phyloP scores from a whole-genome alignment of 30 jellyfish, hydroid and myxozoan species.

The Nemopilema nomurai region DNA sequence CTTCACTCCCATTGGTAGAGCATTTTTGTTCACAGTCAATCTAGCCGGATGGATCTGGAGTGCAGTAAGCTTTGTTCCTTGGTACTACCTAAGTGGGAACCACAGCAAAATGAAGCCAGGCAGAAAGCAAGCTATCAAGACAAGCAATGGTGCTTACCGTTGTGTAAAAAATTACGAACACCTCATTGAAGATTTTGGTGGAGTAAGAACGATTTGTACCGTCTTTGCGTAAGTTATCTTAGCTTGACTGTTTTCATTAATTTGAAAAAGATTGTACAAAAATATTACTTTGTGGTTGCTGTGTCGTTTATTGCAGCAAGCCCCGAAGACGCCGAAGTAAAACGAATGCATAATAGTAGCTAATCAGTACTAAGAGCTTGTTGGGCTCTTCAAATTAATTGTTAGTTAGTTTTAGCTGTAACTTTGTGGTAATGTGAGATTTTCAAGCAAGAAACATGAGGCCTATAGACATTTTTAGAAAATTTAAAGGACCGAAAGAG shows the following conservation, averaged over 20 bases:
- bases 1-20: constrained; percentile 54
- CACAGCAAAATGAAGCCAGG: constrained; percentile 70
- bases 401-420: no score
- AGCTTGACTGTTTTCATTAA: not conserved
- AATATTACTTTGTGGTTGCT: no score
- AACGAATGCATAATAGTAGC: no score
- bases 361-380: no score
- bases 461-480: no score
- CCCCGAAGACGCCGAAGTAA: no score
- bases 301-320: no score
- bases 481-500: no score
- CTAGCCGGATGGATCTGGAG: constrained; percentile 98
- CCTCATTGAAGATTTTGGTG: constrained; percentile 67
- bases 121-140: constrained; percentile 63
- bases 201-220: constrained; percentile 53
- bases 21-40: constrained; percentile 67
- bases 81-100: constrained; percentile 86
- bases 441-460: no score
- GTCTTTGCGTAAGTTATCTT: constrained; percentile 69
- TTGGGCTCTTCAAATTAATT: no score
- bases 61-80: constrained; percentile 85
- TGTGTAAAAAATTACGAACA: constrained; percentile 32
- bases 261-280: not conserved
- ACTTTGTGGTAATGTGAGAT: no score
- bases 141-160: constrained; percentile 75